Conservation (phyloP, 2,113 vertebrate genomes). For the Syngnathus floridae region DNA sequence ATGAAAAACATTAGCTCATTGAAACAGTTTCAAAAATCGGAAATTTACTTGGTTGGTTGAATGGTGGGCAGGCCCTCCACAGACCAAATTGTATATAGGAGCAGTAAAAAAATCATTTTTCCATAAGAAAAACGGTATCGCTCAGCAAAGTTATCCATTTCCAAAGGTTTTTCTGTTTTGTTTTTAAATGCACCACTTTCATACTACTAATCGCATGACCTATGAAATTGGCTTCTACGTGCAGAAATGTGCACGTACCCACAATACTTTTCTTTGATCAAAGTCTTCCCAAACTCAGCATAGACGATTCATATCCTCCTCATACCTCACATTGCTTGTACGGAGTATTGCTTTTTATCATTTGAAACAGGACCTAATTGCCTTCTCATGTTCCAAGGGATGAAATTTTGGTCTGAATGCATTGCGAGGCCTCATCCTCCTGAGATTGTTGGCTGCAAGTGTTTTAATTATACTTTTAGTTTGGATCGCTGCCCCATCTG, state of each 20-base stretch:
- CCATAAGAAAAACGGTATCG: background rate
- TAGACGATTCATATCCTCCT: constrained; percentile 62
- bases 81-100: background rate
- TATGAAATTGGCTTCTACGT: constrained; percentile 6
- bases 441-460: constrained; percentile 35
- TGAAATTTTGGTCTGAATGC: constrained; percentile 33
- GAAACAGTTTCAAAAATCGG: background rate
- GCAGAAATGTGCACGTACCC: constrained; percentile 16
- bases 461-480: constrained; percentile 28
- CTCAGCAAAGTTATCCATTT: background rate
- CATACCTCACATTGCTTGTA: constrained; percentile 66
- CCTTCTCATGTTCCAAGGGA: constrained; percentile 52
- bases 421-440: background rate
- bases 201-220: background rate
- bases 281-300: constrained; percentile 63
- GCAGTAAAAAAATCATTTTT: background rate
- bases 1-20: background rate
- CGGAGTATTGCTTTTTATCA: constrained; percentile 53
- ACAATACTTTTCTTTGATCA: constrained; percentile 46
- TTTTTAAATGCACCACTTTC: background rate
- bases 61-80: background rate
- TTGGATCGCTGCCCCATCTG: constrained; percentile 24
- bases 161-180: background rate
- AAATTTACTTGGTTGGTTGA: background rate
- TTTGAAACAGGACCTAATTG: constrained; percentile 58